Evolutionary conservation across 2,888 invertebrate genomes (phyloP).

Genomic region (Dilophus febrilis): DNA sequence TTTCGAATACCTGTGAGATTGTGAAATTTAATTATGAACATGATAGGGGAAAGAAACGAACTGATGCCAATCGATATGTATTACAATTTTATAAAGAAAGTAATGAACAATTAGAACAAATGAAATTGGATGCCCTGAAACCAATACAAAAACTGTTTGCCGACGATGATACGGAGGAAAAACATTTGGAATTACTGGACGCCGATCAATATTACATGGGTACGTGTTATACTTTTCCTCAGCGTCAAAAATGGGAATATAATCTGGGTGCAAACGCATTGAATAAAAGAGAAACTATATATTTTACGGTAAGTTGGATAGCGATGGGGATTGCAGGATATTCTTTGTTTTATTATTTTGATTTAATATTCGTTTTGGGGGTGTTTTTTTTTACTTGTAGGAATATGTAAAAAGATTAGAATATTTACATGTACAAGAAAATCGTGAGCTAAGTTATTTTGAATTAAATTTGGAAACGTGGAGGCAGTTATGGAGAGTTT

Average conservation of each 20-base stretch:
- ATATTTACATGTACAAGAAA: slow-evolving; percentile 35
- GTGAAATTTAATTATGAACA: slow-evolving; percentile 20
- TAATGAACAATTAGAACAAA: slow-evolving; percentile 47
- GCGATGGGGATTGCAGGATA: neutral
- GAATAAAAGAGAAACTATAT: slow-evolving; percentile 63
- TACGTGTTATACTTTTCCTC: slow-evolving; percentile 70
- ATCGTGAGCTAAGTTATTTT: slow-evolving; percentile 60
- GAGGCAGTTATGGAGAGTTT: slow-evolving; percentile 88
- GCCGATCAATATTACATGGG: slow-evolving; percentile 42
- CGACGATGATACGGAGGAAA: slow-evolving; percentile 27
- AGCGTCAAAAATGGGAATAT: slow-evolving; percentile 71
- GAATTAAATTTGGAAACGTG: slow-evolving; percentile 92
- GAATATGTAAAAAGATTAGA: slow-evolving; percentile 57
- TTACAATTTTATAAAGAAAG: slow-evolving; percentile 70
- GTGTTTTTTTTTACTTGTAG: slow-evolving; percentile 30
- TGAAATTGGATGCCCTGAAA: slow-evolving; percentile 46
- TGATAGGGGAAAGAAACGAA: slow-evolving; percentile 39
- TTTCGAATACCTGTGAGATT: slow-evolving; percentile 13
- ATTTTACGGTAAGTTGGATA: slow-evolving; percentile 55
- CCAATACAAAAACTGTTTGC: slow-evolving; percentile 38
- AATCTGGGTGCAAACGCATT: slow-evolving; percentile 52
- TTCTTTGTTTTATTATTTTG: neutral
- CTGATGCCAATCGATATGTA: slow-evolving; percentile 49
- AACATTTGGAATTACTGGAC: slow-evolving; percentile 48
- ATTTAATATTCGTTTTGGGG: too few relatives aligned